phyloP scores from a whole-genome alignment of 37 sponge, comb jelly and placozoan species.

The Axinella damicornis region DNA sequence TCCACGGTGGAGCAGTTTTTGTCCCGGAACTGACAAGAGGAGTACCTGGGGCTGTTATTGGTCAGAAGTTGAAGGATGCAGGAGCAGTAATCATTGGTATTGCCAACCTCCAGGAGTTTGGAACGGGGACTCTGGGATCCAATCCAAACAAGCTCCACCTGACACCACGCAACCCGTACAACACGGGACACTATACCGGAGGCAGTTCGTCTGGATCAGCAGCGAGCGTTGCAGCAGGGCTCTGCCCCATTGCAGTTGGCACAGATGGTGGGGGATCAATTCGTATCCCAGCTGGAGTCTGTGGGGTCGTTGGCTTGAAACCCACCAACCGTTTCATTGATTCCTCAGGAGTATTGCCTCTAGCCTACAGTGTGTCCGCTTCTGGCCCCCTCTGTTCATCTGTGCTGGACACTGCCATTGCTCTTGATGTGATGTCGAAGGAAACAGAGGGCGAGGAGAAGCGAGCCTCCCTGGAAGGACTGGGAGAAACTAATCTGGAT shows the following conservation, averaged over 20 bases:
- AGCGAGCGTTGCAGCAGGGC: conserved; percentile 86
- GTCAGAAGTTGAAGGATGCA: conserved; percentile 64
- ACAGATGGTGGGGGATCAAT: conserved; percentile 96
- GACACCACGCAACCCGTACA: conserved; percentile 91
- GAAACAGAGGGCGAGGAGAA: conserved; percentile 35
- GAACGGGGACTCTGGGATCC: conserved; percentile 86
- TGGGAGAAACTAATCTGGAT: conserved; percentile 31
- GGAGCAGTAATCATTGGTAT: conserved; percentile 93
- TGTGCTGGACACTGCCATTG: conserved; percentile 71
- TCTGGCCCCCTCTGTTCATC: conserved; percentile 71
- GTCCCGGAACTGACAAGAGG: conserved; percentile 26
- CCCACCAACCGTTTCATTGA: conserved; percentile 76
- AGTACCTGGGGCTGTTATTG: conserved; percentile 50
- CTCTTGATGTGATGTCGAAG: conserved; percentile 47
- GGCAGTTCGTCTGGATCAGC: conserved; percentile 94
- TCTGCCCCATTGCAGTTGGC: conserved; percentile 88
- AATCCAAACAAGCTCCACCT: conserved; percentile 84
- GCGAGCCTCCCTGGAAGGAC: conserved; percentile 44
- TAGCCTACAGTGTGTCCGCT: conserved; percentile 44
- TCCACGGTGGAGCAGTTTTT: conserved; percentile 51
- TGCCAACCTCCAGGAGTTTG: conserved; percentile 95
- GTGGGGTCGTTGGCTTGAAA: conserved; percentile 93
- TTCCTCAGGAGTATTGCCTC: conserved; percentile 19
- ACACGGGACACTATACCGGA: conserved; percentile 79
- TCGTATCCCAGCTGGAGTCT: conserved; percentile 84